Conservation (phyloP, 2,888 invertebrate genomes). For the Nemotelus nigrinus region DNA sequence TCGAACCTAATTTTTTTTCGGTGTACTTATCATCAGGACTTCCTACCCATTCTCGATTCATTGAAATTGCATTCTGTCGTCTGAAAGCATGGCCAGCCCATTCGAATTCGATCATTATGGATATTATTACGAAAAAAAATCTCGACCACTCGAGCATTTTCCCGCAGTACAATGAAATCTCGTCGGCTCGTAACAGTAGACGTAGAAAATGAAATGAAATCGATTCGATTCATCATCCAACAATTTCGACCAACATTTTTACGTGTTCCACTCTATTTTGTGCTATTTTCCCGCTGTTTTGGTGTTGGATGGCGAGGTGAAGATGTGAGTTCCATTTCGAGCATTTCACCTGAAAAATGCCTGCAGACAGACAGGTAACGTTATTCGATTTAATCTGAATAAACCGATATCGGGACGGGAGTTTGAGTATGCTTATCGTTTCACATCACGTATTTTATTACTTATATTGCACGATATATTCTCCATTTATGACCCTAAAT, state of each 20-base stretch:
- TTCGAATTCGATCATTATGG: no score
- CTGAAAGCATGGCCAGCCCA: no score
- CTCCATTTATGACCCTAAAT: slow-evolving; percentile 31
- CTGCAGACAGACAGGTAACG: slow-evolving; percentile 15
- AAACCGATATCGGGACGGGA: slow-evolving; percentile 4
- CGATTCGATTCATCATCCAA: slow-evolving; percentile 9
- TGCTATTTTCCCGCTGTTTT: neutral
- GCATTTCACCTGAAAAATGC: neutral
- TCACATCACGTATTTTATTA: slow-evolving; percentile 45
- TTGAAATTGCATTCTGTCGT: no score
- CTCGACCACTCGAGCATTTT: no score
- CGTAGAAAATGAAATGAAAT: slow-evolving; percentile 2
- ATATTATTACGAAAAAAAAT: no score
- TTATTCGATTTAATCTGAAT: slow-evolving; percentile 39
- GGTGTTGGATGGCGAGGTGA: no score
- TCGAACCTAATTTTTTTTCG: no score
- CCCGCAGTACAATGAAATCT: no score
- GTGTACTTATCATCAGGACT: no score
- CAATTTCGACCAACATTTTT: neutral
- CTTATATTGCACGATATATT: slow-evolving; percentile 44
- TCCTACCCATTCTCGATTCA: no score
- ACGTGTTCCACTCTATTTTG: neutral
- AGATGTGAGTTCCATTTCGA: neutral
- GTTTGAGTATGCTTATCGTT: slow-evolving; percentile 29
- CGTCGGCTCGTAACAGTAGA: no score